Base-by-base conservation (phyloP, 2,797 vertebrate genomes). In the Karalla daura region DNA sequence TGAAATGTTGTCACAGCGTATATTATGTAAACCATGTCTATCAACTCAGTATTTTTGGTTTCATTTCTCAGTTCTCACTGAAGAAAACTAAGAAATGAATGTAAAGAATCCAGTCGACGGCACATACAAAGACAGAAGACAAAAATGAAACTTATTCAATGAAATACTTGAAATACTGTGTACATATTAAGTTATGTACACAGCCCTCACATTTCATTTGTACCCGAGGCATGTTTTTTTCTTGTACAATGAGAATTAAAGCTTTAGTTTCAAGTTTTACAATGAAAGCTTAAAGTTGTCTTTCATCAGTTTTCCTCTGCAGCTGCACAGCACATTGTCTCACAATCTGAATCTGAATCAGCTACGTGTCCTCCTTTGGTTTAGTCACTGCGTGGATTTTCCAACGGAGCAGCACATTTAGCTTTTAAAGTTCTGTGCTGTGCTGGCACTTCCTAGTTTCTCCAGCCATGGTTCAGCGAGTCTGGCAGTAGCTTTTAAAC, bases 11-110 rank as follows among this genome's bases (percentile, higher is more conserved):
- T 6, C 10, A 36, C 5, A 36, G 2, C 36, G 7, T 37, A 39
- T 33, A 13, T 14, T 14, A 5, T 54, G 32, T 18, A 14, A 45
- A 33, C 12, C 2, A 17, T 15, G 40, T 39, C 11, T n/a, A 2
- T 1, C 2, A 14, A 23, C 39, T 47, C 35, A 0, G 17, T 20
- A 35, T 66, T 51, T 63, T 46, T 7, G 12, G 17, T 69, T 71
- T 70, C 25, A 15, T 49, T 74, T 76, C 25, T 46, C 23, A 2
- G 3, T 53, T 40, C 49, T 4, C 7, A 21, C 2, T 33, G n/a
- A 4, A 13, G 23, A 23, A 54, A 62, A 59, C 4, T 21, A 36
- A 71, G 51, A 50, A 67, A 23, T 44, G 46, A 54, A 65, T 60
- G 43, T 4, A 63, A 59, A 56, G 6, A 43, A 32, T 32, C 12